phyloP scores from a whole-genome alignment of 2,113 vertebrate genomes.

The Thalassoma bifasciatum region DNA sequence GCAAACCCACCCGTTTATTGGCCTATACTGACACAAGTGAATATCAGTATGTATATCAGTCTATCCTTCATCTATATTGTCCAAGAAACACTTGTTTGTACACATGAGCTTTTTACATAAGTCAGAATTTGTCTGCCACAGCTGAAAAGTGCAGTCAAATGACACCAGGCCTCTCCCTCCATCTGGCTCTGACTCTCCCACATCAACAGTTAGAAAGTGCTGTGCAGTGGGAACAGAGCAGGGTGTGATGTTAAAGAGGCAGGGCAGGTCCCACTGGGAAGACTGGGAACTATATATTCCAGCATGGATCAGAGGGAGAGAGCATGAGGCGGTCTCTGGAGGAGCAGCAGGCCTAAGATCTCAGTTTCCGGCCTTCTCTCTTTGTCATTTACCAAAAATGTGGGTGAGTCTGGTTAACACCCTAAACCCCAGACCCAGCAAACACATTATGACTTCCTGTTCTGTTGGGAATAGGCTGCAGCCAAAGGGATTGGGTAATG shows the following conservation, averaged over 20 bases:
- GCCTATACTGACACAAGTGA: too few species aligned
- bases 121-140: slow-evolving; percentile 52
- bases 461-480: slow-evolving; percentile 53
- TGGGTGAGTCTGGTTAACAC: slow-evolving; percentile 85
- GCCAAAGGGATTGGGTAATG: slow-evolving; percentile 23
- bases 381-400: slow-evolving; percentile 84
- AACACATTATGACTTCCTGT: slow-evolving; percentile 73
- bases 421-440: slow-evolving; percentile 74
- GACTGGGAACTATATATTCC: slow-evolving; percentile 46
- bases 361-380: slow-evolving; percentile 62
- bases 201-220: slow-evolving; percentile 34
- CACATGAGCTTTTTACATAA: slow-evolving; percentile 30
- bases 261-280: slow-evolving; percentile 49
- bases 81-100: slow-evolving; percentile 8
- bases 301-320: slow-evolving; percentile 54
- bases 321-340: slow-evolving; percentile 63
- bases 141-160: slow-evolving; percentile 68
- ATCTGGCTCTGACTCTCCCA: slow-evolving; percentile 39
- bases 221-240: slow-evolving; percentile 12
- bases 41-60: too few species aligned
- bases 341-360: slow-evolving; percentile 62
- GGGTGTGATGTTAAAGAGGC: slow-evolving; percentile 45
- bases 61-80: slow-evolving; percentile 1
- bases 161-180: slow-evolving; percentile 67
- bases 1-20: too few species aligned